phyloP scores from a whole-genome alignment of 2,888 invertebrate genomes.

The Pecten maximus region DNA sequence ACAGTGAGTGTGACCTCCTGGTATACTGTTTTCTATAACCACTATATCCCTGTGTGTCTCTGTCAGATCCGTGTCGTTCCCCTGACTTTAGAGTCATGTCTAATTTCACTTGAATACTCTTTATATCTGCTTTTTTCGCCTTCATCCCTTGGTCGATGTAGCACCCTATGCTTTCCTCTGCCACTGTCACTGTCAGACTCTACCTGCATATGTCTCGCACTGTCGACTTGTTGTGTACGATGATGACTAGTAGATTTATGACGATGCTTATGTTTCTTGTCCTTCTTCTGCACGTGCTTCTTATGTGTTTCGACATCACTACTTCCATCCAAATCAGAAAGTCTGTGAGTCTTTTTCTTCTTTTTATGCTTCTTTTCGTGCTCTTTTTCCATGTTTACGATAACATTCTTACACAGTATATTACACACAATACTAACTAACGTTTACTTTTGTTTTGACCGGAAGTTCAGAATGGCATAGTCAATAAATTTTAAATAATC shows the following conservation, averaged over 20 bases:
- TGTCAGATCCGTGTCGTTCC: not conserved
- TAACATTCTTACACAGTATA: not conserved
- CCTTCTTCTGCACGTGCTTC: not conserved
- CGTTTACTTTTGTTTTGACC: slow-evolving; percentile 35
- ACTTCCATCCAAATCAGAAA: slow-evolving; percentile 38
- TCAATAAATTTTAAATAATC: no score
- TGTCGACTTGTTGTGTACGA: not conserved
- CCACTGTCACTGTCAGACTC: not conserved
- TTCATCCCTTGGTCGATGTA: not conserved
- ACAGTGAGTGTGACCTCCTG: not conserved
- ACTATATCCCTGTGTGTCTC: not conserved
- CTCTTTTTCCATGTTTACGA: not conserved
- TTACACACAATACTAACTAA: no score
- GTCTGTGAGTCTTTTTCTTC: slow-evolving; percentile 30
- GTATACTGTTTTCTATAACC: not conserved
- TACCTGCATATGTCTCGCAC: not conserved
- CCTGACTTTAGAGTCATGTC: not conserved
- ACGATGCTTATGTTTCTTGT: slow-evolving; percentile 8
- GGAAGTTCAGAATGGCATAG: not conserved
- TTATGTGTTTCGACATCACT: slow-evolving; percentile 26
- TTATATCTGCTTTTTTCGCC: not conserved
- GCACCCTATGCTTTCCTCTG: not conserved
- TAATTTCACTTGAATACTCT: not conserved
- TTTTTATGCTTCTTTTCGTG: slow-evolving; percentile 41
- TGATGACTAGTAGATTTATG: not conserved